These are phyloP conservation scores for Furnarius figulus DNA, from an alignment of 2,113 vertebrate genomes.

Conservation along the genomic window DNA sequence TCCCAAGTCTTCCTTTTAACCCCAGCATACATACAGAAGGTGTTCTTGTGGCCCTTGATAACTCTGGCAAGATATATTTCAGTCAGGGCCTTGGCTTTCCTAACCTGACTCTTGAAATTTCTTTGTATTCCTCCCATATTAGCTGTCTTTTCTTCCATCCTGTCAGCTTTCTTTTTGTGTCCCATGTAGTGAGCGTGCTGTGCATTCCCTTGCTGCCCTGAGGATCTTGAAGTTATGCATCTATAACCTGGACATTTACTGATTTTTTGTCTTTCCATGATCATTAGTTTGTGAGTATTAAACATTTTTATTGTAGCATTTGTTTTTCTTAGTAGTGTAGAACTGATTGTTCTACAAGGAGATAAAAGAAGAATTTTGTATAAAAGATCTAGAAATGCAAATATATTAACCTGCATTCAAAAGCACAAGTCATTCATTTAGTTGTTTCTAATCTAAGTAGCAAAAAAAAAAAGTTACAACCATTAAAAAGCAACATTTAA, in stretches of 20 bases:
- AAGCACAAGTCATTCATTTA: background rate
- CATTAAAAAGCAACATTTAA: background rate
- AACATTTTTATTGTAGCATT: background rate
- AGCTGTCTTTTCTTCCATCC: background rate
- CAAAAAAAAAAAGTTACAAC: background rate
- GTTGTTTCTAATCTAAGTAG: background rate
- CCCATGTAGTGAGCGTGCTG: background rate
- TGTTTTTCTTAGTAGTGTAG: background rate
- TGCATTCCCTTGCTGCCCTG: background rate
- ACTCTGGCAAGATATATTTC: background rate
- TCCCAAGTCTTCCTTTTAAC: background rate
- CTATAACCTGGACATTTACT: background rate
- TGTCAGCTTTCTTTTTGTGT: background rate
- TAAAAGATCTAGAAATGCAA: background rate
- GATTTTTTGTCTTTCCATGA: background rate
- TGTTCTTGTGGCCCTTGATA: background rate
- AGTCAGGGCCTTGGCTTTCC: background rate
- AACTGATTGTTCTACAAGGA: background rate
- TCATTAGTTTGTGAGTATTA: background rate
- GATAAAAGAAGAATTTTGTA: background rate
- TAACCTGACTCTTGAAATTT: background rate
- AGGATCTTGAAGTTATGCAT: background rate
- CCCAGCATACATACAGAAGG: background rate
- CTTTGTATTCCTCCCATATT: background rate
- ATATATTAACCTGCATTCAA: background rate